Conservation (phyloP, 2,113 vertebrate genomes). For the Melanostigma gelatinosum region DNA sequence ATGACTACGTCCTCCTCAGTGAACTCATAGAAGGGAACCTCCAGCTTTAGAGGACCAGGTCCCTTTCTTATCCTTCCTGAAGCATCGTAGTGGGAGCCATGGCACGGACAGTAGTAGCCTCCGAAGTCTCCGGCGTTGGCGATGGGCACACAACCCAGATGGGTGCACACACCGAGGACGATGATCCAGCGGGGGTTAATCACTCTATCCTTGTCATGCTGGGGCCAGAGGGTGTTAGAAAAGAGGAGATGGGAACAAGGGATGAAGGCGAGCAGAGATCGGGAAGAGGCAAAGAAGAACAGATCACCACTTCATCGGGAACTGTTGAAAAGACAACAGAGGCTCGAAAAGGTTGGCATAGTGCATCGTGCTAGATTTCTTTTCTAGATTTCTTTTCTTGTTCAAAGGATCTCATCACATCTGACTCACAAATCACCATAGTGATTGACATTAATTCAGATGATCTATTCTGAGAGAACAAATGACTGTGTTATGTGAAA, state of each 20-base stretch:
- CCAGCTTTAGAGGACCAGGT: too few species aligned
- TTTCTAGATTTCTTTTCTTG: background rate
- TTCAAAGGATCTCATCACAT: background rate
- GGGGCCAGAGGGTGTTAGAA: constrained; percentile 79
- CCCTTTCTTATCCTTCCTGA: too few species aligned
- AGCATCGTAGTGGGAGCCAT: too few species aligned
- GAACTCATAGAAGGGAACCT: too few species aligned
- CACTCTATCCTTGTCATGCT: too few species aligned
- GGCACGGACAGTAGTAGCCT: too few species aligned
- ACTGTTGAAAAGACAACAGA: constrained; percentile 86
- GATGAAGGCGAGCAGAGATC: constrained; percentile 84
- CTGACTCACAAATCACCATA: background rate
- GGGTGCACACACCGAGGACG: too few species aligned
- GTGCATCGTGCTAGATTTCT: background rate
- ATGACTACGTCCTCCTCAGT: too few species aligned
- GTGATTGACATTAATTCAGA: background rate
- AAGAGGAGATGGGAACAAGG: constrained; percentile 86
- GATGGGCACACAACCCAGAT: too few species aligned
- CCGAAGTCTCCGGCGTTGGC: too few species aligned
- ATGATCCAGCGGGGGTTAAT: too few species aligned
- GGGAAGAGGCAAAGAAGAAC: constrained; percentile 84
- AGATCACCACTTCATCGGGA: constrained; percentile 89
- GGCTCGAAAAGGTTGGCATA: constrained; percentile 84
- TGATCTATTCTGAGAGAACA: background rate
- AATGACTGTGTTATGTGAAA: background rate